A percentile compares a stretch with the other conserved stretches of the same genome.
These are phyloP conservation scores for Phyllostomus discolor DNA, from an alignment of 2,113 vertebrate genomes.

Conservation along the genomic window DNA sequence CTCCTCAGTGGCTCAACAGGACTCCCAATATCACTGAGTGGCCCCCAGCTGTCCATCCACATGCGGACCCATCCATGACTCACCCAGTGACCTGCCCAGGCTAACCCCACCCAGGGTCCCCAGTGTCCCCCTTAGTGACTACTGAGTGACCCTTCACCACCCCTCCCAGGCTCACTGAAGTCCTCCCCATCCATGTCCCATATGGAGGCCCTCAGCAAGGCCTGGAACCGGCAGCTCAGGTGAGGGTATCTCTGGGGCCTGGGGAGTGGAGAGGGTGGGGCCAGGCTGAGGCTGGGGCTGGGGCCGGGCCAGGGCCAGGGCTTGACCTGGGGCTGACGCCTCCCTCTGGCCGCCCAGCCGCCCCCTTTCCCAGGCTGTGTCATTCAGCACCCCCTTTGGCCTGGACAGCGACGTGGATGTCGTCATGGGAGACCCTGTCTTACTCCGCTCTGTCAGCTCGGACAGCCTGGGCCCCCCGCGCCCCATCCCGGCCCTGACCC, in stretches of 20 bases:
- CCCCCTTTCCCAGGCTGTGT: constrained; percentile 90
- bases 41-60: background rate
- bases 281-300: background rate
- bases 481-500: constrained; percentile 54
- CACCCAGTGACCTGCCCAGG: background rate
- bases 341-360: constrained; percentile 76
- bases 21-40: background rate
- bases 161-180: constrained; percentile 85
- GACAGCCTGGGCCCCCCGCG: constrained; percentile 85
- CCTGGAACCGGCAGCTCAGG: constrained; percentile 90
- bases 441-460: constrained; percentile 88
- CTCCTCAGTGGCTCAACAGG: background rate
- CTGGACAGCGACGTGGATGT: constrained; percentile 94
- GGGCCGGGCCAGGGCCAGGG: background rate
- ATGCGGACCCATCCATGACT: background rate
- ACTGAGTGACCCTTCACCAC: background rate
- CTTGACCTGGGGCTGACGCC: constrained; percentile 42
- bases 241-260: constrained; percentile 36
- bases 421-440: constrained; percentile 93
- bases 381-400: constrained; percentile 95
- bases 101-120: background rate
- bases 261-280: background rate
- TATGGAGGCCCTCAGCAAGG: constrained; percentile 89
- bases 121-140: background rate
- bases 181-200: constrained; percentile 94